Evolutionary conservation across 92 coral and sea anemone species (phyloP).

Genomic region (Parazoanthus darwini): DNA sequence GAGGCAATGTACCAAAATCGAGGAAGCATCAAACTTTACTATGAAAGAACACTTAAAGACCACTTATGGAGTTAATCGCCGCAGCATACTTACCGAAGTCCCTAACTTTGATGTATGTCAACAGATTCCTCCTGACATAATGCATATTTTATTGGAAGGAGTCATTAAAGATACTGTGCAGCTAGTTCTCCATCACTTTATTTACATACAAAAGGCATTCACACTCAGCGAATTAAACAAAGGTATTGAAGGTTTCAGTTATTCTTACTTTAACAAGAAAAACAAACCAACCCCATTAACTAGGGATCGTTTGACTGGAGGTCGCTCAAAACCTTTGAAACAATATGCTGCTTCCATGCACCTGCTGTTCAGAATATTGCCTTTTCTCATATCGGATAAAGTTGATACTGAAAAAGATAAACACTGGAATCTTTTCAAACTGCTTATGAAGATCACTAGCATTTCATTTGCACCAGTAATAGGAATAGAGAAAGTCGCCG

Average conservation of each 20-base stretch:
- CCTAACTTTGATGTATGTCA: too few species aligned
- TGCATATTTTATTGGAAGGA: too few species aligned
- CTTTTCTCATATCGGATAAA: constrained; percentile 23
- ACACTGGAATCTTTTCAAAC: constrained; percentile 34
- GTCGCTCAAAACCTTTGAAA: neutral
- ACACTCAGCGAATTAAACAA: too few species aligned
- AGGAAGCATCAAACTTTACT: constrained; percentile 1
- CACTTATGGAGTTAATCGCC: constrained; percentile 32
- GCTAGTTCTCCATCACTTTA: too few species aligned
- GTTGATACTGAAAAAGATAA: neutral
- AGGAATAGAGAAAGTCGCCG: constrained; percentile 31
- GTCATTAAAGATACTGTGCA: too few species aligned
- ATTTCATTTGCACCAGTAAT: constrained; percentile 39
- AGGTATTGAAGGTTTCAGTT: too few species aligned
- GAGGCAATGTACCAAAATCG: constrained; percentile 11
- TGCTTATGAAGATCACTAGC: constrained; percentile 25
- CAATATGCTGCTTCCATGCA: constrained; percentile 24
- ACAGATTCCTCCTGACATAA: too few species aligned
- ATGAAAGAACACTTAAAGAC: constrained; percentile 25
- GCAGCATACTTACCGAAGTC: too few species aligned
- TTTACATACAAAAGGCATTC: too few species aligned
- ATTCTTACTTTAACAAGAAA: too few species aligned
- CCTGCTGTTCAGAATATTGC: constrained; percentile 36
- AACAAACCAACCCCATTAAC: neutral
- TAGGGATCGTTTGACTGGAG: neutral